Base-by-base conservation (phyloP, 53 echinoderm and acorn worm species). In the Zoroaster sp. region DNA sequence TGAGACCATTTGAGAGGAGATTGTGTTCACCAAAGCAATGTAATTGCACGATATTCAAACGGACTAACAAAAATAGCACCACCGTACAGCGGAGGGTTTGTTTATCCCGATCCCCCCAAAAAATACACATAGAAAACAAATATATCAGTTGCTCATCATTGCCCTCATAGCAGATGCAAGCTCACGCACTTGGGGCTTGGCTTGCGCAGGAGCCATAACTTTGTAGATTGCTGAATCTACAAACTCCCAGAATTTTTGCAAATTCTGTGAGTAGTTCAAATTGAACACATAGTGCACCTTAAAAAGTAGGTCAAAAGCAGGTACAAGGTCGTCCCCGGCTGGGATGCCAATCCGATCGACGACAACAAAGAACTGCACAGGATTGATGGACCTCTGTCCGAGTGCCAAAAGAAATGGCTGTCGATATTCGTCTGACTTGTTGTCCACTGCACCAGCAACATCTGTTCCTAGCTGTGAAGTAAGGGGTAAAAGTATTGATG, bases 171-270 rank as follows among this genome's bases (percentile, higher is more conserved):
- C 41, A 72, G 72, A 72, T 18, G 15, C 72, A 36, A 72, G 37
- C 72, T 72, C 41, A 36, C 75, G 75, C 31, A 75, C 75, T 45
- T 45, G 44, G 46, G 75, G 30, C 75, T 75, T 75, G 47, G 75
- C 75, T 30, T 45, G 7, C 8, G 75, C 11, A 30, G 80, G 63
- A 34, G 55, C 10, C 55, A 59, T 80, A 1, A 80, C 80, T 55
- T 40, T 40, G 40, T 80, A 80, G 23, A 80, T 59, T n/a, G 54
- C 65, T 4, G 80, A 35, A 38, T 54, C 80, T n/a, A 79, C 54
- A 79, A 79, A 79, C 54, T 79, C 39, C 59, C 59, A 79, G 21
- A 79, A 79, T 55, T 79, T 35, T 79, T 79, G 80, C 36, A 79
- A 21, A 36, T 18, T 65, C 15, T 15, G 65, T 18, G 80, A 79